Conservation (phyloP, 35 echinoderm and acorn worm genomes). For the Lytechinus variegatus region DNA sequence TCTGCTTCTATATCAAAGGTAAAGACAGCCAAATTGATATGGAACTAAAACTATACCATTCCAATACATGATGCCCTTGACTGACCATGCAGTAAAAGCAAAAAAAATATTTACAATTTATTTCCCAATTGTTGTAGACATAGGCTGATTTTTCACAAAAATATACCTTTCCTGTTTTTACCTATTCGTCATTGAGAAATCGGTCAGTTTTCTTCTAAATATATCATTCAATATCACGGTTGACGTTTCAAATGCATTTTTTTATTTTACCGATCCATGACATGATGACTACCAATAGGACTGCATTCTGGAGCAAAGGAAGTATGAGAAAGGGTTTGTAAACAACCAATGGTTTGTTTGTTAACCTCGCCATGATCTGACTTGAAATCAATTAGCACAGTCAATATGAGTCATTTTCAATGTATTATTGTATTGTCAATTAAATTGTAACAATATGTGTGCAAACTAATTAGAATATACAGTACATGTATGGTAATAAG, state of each 20-base stretch:
- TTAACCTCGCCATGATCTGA: neutral
- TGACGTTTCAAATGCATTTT: slow-evolving; percentile 2
- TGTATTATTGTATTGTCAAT: too few species aligned
- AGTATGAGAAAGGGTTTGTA: neutral
- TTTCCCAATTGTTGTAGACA: neutral
- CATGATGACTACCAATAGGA: neutral
- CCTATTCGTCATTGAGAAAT: neutral
- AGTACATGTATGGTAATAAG: too few species aligned
- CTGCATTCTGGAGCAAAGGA: neutral
- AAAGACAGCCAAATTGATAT: too few species aligned
- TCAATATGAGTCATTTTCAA: too few species aligned
- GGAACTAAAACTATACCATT: neutral
- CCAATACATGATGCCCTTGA: neutral
- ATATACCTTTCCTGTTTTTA: neutral
- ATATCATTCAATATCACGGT: neutral
- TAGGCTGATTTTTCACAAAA: neutral
- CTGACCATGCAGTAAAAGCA: neutral
- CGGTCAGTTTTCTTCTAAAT: neutral
- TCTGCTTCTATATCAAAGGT: too few species aligned
- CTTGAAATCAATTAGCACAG: neutral
- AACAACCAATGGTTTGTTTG: neutral
- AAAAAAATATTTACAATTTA: neutral
- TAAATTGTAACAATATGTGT: too few species aligned
- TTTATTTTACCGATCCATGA: neutral
- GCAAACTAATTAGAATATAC: too few species aligned